A percentile compares a stretch with the other conserved stretches of the same genome.
These are phyloP conservation scores for Ceratothoa steindachneri DNA, from an alignment of 2,888 invertebrate genomes.

Conservation along the genomic window DNA sequence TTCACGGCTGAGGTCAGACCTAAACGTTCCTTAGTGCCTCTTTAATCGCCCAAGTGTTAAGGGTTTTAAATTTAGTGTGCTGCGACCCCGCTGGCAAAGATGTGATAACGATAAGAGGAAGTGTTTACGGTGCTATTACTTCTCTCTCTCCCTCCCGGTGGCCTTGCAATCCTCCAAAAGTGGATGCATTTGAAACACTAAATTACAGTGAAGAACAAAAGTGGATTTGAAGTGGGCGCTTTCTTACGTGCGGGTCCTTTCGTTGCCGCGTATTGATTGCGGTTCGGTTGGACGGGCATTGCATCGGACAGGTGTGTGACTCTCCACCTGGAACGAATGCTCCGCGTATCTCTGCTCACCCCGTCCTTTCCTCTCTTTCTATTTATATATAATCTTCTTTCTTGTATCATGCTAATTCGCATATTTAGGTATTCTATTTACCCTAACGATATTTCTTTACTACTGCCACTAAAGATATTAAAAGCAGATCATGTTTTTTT, in stretches of 20 bases:
- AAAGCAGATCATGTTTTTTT: no score
- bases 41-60: no score
- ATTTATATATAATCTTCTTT: no score
- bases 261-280: slow-evolving; percentile 37
- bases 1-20: no score
- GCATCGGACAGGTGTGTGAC: slow-evolving; percentile 39
- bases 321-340: not conserved
- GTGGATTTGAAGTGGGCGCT: not conserved
- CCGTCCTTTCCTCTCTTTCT: not conserved
- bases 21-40: no score
- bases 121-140: no score
- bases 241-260: not conserved
- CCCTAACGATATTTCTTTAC: no score
- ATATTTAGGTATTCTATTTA: not conserved
- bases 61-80: no score
- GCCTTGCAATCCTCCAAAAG: slow-evolving; percentile 8
- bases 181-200: not conserved
- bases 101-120: no score
- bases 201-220: not conserved
- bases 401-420: no score
- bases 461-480: no score
- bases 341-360: not conserved
- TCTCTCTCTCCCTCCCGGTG: slow-evolving; percentile 4
- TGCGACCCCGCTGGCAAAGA: no score
- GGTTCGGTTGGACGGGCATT: slow-evolving; percentile 25